Conservation (phyloP, 2,113 vertebrate genomes). For the Misgurnus anguillicaudatus region DNA sequence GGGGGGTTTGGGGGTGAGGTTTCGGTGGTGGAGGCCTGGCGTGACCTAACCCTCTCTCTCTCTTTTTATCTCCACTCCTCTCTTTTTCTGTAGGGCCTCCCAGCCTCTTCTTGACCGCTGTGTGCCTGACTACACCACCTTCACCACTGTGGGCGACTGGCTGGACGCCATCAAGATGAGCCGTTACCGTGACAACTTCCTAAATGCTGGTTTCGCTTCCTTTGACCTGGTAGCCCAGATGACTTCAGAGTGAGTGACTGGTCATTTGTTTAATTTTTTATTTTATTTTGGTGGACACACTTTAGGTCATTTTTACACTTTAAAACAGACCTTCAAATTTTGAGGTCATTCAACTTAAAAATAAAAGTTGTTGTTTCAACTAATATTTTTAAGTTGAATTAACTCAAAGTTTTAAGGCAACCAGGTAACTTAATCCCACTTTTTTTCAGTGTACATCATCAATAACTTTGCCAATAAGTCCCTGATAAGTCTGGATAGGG, state of each 20-base stretch:
- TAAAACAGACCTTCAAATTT: too few relatives aligned
- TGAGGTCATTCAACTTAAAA: too few relatives aligned
- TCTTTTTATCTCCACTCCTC: slow-evolving; percentile 46
- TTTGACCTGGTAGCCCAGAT: slow-evolving; percentile 99
- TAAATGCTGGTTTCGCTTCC: slow-evolving; percentile 95
- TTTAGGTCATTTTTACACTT: too few relatives aligned
- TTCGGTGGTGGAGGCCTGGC: slow-evolving; percentile 65
- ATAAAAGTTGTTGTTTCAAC: too few relatives aligned
- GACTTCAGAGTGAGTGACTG: slow-evolving; percentile 93
- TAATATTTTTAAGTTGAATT: too few relatives aligned
- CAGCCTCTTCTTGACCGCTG: slow-evolving; percentile 97
- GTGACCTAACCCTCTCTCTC: slow-evolving; percentile 77
- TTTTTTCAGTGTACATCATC: too few relatives aligned
- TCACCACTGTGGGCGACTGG: slow-evolving; percentile 98
- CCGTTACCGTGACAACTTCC: slow-evolving; percentile 96
- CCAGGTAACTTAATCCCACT: too few relatives aligned
- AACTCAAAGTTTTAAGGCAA: too few relatives aligned
- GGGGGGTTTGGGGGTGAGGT: slow-evolving; percentile 68
- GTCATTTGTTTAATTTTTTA: background rate
- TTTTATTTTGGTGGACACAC: background rate
- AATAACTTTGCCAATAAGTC: too few relatives aligned
- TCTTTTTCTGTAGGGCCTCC: slow-evolving; percentile 81
- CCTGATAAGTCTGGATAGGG: too few relatives aligned
- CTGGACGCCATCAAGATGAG: slow-evolving; percentile 99
- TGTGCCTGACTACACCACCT: slow-evolving; percentile 96